phyloP scores from a whole-genome alignment of 2,797 vertebrate species.

The Sciaenops ocellatus region DNA sequence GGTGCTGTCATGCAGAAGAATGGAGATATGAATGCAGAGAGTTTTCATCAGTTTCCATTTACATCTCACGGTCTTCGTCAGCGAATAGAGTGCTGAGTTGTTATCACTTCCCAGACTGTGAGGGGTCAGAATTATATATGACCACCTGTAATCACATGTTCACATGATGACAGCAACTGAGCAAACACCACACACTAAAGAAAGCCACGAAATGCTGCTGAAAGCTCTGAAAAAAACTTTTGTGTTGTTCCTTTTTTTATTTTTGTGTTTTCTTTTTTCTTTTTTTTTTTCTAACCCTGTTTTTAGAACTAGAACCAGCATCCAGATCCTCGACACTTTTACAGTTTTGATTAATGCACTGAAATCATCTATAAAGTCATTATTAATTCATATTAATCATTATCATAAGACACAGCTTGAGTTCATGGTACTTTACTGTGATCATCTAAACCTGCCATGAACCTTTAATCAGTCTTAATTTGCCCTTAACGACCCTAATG shows the following conservation, averaged over 20 bases:
- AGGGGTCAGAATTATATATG: background rate
- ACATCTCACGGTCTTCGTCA: background rate
- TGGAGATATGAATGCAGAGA: too few species aligned
- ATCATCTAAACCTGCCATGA: background rate
- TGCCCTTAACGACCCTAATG: background rate
- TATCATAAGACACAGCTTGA: background rate
- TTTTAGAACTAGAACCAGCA: too few species aligned
- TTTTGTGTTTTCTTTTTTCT: too few species aligned
- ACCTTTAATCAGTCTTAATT: constrained; percentile 10
- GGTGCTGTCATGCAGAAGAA: background rate
- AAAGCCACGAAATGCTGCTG: too few species aligned
- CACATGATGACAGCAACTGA: background rate
- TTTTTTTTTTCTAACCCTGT: too few species aligned
- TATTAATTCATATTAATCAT: background rate
- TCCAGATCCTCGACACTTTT: too few species aligned
- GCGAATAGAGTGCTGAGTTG: background rate
- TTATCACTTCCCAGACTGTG: background rate
- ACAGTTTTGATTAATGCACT: background rate
- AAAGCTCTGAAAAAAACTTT: too few species aligned
- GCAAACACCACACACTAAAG: background rate
- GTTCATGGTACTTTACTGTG: background rate
- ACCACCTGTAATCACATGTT: background rate
- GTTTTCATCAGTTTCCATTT: background rate
- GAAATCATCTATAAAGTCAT: background rate
- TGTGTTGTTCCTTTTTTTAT: too few species aligned